Evolutionary conservation across 2,888 invertebrate genomes (phyloP), one percentile per base, ranked within the genome.

Genomic region (Heliconius cydno): DNA sequence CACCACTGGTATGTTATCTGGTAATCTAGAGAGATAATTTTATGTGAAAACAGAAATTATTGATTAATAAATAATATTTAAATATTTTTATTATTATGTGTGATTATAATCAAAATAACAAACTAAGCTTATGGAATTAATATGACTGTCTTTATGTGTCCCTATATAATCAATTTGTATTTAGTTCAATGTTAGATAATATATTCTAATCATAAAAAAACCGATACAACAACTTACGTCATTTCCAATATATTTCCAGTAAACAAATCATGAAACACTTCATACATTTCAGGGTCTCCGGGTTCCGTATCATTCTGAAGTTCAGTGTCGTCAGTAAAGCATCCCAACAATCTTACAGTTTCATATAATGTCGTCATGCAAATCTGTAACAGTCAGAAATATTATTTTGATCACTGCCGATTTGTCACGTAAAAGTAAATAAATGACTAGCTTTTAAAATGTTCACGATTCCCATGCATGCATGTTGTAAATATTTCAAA

Each of bases 361-460:
- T 99, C 98, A 87, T 98, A 98, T 34, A 99, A 95, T 85, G 98
- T 99, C 67, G 98, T 98, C 92, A 98, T 97, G 87, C 99, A 98
- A 83, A 99, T 98, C 97, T 98, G 88, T 66, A 87, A 90, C 79
- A 82, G 75, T 68, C 38, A 63, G 7, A 30, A 80, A 28, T 38
- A 78, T 38, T 41, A n/a, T 41, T 25, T 22, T 15, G 19, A 13
- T 77, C 4, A 65, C 65, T 9, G n/a, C n/a, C 60, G 60, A 22
- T 60, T 60, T 60, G n/a, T 60, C n/a, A 1, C 12, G n/a, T 10
- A n/a, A 12, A 60, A 25, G 60, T 60, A n/a, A n/a, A 10, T 60
- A 60, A n/a, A 63, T 63, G 63, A 28, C 25, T 25, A 63, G 12
- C 60, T 60, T 60, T 60, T 5, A 60, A 22, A 60, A 60, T 9